Evolutionary conservation across 2,888 invertebrate genomes (phyloP), one percentile per base, ranked within the genome.

Genomic region (Coenonympha glycerion): DNA sequence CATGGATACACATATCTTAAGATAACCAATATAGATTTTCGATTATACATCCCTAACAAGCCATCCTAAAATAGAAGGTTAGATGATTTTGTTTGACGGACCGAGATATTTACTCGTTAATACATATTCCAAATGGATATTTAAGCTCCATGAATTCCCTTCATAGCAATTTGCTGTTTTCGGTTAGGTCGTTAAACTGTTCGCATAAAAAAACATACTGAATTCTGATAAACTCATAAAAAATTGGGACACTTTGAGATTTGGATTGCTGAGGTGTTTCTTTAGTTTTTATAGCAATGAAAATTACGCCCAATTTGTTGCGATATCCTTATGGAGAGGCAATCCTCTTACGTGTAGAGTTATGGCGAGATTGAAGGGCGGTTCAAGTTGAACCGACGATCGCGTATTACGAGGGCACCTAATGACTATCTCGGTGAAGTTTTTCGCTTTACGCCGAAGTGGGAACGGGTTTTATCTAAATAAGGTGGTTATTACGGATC

Each of bases 261-360:
- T 16, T 33, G 34, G 8, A 39, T 22, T 39, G 39, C 37, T 15
- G 8, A 24, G 15, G 24, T 24, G 39, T 39, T 24, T 39, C 39
- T 39, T 39, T 22, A 15, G 22, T 39, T 39, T 24, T 39, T 24
- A 13, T 24, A 24, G 22, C 39, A 24, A 24, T 39, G 39, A 39
- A 39, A 24, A 39, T 86, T 85, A 77, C 75, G 71, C 76, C 76
- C 79, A 83, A 84, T 86, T 85, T 81, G 78, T 75, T 76, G 72
- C 71, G 71, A 79, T 79, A 83, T 79, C 82, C 85, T 81, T 82
- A 83, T 76, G 75, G 73, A 71, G 73, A 73, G 69, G 78, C 71
- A 76, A 79, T 76, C 76, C 76, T 76, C 76, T 76, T 75, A 79
- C 71, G 73, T 76, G 68, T 67, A 61, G 66, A 69, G 68, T 73